A percentile compares a stretch with the other conserved stretches of the same genome.
Conservation (phyloP, 2,113 vertebrate species). For the Pagrus major region DNA sequence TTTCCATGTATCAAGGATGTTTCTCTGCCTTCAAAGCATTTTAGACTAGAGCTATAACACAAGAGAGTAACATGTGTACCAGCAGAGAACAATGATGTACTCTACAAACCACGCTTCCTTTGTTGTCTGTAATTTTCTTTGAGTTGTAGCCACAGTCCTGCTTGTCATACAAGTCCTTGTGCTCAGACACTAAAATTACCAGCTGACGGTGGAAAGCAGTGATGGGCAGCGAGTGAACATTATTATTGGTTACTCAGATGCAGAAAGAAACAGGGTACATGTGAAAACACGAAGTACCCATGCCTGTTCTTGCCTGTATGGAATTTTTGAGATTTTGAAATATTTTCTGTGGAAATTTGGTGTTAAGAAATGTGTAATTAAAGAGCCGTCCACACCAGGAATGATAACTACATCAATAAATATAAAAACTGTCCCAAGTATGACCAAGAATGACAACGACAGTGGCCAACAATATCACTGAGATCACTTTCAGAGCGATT, state of each 20-base stretch:
- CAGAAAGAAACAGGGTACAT: background rate
- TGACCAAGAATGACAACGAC: too few relatives aligned
- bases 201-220: background rate
- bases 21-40: slow-evolving; percentile 12
- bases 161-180: background rate
- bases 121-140: slow-evolving; percentile 19
- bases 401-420: too few relatives aligned
- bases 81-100: slow-evolving; percentile 5
- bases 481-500: too few relatives aligned
- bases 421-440: too few relatives aligned
- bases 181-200: background rate
- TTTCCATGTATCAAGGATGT: background rate
- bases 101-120: slow-evolving; percentile 9
- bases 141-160: background rate
- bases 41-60: background rate
- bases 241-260: background rate
- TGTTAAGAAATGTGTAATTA: background rate
- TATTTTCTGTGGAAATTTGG: background rate
- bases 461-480: too few relatives aligned
- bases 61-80: background rate
- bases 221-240: background rate
- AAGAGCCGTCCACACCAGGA: too few relatives aligned
- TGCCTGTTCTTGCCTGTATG: background rate
- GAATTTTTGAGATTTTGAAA: background rate
- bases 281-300: background rate